Evolutionary conservation across 2,888 invertebrate genomes (phyloP).

Genomic region (Globia sparganii): DNA sequence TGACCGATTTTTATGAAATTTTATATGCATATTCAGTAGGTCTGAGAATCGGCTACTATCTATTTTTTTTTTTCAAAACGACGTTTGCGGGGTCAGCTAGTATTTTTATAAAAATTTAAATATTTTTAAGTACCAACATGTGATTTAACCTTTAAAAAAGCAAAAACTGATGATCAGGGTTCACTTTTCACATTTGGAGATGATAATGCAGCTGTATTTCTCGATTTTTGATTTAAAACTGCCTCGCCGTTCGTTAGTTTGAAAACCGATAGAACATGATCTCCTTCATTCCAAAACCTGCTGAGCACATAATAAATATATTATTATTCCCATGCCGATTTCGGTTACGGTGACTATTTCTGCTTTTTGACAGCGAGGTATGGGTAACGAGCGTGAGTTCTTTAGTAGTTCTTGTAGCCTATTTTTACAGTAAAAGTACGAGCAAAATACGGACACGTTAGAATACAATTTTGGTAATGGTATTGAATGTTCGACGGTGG

Average conservation of each 20-base stretch:
- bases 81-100: too few relatives aligned
- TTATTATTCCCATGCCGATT: not conserved
- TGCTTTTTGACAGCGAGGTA: not conserved
- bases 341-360: not conserved
- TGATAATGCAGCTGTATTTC: not conserved
- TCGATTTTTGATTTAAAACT: not conserved
- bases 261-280: constrained; percentile 8
- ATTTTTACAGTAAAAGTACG: not conserved
- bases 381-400: not conserved
- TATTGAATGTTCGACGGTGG: not conserved
- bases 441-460: not conserved
- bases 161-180: too few relatives aligned
- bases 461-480: not conserved
- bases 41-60: too few relatives aligned
- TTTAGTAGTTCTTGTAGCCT: not conserved
- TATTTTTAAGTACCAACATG: too few relatives aligned
- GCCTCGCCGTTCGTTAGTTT: not conserved
- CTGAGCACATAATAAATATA: not conserved
- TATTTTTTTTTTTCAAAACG: too few relatives aligned
- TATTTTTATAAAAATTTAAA: too few relatives aligned
- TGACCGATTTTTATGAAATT: too few relatives aligned
- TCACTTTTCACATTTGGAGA: not conserved
- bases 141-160: not conserved
- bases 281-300: not conserved
- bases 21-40: too few relatives aligned